A percentile compares a stretch with the other conserved stretches of the same genome.
phyloP scores from a whole-genome alignment of 2,113 vertebrate genomes.

The Tenrec ecaudatus region DNA sequence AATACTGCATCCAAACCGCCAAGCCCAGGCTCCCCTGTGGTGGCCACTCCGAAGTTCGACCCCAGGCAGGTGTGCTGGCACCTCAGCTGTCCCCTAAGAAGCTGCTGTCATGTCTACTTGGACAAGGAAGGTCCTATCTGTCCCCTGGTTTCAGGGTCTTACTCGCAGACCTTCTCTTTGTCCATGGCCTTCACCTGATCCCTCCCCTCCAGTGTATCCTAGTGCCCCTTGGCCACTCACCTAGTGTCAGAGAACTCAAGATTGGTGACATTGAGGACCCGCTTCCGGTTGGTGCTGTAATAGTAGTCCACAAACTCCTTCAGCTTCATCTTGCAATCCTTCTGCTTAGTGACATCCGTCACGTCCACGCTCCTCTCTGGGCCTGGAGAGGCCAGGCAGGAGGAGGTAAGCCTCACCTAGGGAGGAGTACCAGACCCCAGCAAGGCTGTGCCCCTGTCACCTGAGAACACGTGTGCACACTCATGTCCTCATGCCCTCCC shows the following conservation, averaged over 20 bases:
- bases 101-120: fast-evolving
- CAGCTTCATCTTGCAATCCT: slow-evolving; percentile 97
- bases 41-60: slow-evolving; percentile 58
- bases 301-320: slow-evolving; percentile 99
- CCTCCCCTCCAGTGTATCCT: background rate
- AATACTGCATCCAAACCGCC: slow-evolving; percentile 67
- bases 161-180: background rate
- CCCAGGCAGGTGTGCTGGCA: background rate
- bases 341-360: slow-evolving; percentile 98
- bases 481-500: background rate
- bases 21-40: slow-evolving; percentile 49
- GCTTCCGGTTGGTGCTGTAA: slow-evolving; percentile 98
- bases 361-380: slow-evolving; percentile 96
- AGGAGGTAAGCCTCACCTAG: background rate
- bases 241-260: slow-evolving; percentile 97
- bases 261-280: slow-evolving; percentile 96
- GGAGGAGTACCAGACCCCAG: background rate
- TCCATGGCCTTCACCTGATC: background rate
- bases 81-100: background rate
- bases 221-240: slow-evolving; percentile 78
- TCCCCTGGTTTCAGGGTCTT: background rate
- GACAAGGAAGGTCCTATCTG: background rate
- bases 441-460: background rate
- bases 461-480: background rate
- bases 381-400: slow-evolving; percentile 83